These are phyloP conservation scores for Malurus splendens DNA, from an alignment of 2,797 vertebrate genomes.

Conservation along the genomic window DNA sequence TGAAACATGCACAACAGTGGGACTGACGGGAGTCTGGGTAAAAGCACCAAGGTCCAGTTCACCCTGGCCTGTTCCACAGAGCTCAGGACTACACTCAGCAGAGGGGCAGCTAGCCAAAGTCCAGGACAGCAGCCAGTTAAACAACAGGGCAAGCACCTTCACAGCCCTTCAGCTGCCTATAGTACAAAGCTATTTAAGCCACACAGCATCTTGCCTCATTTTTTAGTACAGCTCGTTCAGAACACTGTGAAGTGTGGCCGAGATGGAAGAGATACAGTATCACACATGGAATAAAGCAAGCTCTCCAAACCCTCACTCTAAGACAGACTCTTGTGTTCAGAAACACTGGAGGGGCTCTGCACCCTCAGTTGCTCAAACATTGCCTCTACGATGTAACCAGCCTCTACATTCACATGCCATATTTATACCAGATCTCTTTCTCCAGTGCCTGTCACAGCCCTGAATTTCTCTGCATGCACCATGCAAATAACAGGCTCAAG, in stretches of 20 bases:
- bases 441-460: background rate
- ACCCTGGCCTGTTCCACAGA: background rate
- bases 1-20: background rate
- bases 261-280: background rate
- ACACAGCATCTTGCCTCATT: background rate
- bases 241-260: background rate
- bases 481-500: background rate
- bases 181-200: background rate
- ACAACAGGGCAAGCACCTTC: background rate
- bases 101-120: background rate
- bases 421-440: background rate
- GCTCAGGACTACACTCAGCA: background rate
- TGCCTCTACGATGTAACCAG: background rate
- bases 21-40: background rate
- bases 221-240: background rate
- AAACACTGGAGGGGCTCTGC: background rate
- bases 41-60: background rate
- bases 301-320: background rate
- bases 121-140: background rate
- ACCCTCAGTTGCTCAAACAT: background rate
- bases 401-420: accelerated
- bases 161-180: background rate
- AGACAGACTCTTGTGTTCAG: background rate
- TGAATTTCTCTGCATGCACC: background rate
- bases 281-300: background rate